These are phyloP conservation scores for Myxocyprinus asiaticus DNA, from an alignment of 2,113 vertebrate species.

Conservation along the genomic window DNA sequence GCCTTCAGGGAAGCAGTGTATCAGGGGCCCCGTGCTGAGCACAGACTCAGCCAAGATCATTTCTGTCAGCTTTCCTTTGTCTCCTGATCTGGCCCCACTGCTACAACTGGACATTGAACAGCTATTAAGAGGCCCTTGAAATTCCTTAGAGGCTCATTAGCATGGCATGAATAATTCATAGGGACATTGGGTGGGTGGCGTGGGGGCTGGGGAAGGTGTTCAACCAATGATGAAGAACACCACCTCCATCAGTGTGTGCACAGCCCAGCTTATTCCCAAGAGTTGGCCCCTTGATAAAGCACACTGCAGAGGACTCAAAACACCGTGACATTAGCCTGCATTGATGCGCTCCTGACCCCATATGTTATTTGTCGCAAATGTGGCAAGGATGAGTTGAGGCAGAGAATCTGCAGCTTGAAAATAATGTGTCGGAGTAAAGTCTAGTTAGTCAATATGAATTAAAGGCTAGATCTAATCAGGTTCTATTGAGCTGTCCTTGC, in stretches of 20 bases:
- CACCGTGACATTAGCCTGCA: slow-evolving; percentile 50
- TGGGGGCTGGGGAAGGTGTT: slow-evolving; percentile 39
- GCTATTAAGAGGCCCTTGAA: slow-evolving; percentile 56
- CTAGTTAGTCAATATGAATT: slow-evolving; percentile 37
- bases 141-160: slow-evolving; percentile 56
- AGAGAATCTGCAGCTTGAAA: slow-evolving; percentile 22
- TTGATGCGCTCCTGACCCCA: slow-evolving; percentile 34
- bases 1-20: slow-evolving; percentile 51
- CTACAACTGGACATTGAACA: slow-evolving; percentile 44
- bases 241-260: slow-evolving; percentile 48
- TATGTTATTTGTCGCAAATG: slow-evolving; percentile 32
- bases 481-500: background rate
- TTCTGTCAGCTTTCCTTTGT: slow-evolving; percentile 55
- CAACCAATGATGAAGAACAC: slow-evolving; percentile 54
- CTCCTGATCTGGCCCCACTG: slow-evolving; percentile 29
- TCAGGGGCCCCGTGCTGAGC: slow-evolving; percentile 49
- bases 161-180: slow-evolving; percentile 60
- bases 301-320: slow-evolving; percentile 47
- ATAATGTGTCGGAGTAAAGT: slow-evolving; percentile 4
- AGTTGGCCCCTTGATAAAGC: slow-evolving; percentile 39
- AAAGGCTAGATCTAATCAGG: slow-evolving; percentile 32
- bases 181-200: slow-evolving; percentile 15
- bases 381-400: slow-evolving; percentile 14
- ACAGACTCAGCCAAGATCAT: slow-evolving; percentile 59
- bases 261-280: slow-evolving; percentile 40